Evolutionary conservation across 1,140 invertebrate species (phyloP).

Genomic region (Brachionus asplanchnoidis): DNA sequence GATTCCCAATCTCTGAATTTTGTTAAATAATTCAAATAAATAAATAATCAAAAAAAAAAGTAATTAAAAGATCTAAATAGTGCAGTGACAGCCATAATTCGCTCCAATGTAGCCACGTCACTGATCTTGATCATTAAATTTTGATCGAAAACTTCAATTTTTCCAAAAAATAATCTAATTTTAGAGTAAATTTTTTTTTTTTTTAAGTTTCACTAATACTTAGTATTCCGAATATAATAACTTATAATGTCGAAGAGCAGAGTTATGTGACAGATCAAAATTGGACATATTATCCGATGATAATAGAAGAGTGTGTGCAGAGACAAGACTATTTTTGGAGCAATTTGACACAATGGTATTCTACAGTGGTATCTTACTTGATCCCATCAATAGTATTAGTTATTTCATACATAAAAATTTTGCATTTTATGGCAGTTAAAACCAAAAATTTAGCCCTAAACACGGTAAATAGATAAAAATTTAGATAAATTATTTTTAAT

Average conservation of each 20-base stretch:
- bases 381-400: constrained; percentile 45
- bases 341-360: constrained; percentile 34
- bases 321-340: constrained; percentile 16
- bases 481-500: background rate
- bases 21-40: too few relatives aligned
- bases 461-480: background rate
- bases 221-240: constrained; percentile 14
- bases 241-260: background rate
- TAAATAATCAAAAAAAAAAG: too few relatives aligned
- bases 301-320: background rate
- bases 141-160: too few relatives aligned
- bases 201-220: constrained; percentile 5
- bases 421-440: constrained; percentile 43
- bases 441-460: constrained; percentile 5
- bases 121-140: too few relatives aligned
- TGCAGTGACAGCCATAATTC: too few relatives aligned
- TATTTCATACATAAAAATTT: constrained; percentile 48
- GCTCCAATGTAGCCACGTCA: too few relatives aligned
- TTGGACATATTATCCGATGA: background rate
- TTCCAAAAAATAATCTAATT: too few relatives aligned
- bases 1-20: too few relatives aligned
- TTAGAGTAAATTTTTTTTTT: background rate
- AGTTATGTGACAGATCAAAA: background rate
- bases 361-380: constrained; percentile 15
- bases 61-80: too few relatives aligned